Conservation (phyloP, 2,888 invertebrate genomes). For the Apotomis betuletana region DNA sequence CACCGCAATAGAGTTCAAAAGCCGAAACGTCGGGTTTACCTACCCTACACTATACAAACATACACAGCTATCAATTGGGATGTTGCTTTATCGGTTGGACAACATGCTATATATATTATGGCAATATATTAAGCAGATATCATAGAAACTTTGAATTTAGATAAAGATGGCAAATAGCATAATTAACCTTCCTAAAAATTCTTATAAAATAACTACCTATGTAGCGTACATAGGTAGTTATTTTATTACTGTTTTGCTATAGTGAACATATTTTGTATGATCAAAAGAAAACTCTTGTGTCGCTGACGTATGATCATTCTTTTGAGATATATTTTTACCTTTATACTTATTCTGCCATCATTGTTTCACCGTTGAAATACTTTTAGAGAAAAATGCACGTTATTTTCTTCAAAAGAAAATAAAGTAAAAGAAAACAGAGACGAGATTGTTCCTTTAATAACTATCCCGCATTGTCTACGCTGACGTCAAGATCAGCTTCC, state of each 20-base stretch:
- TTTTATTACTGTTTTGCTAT: too few relatives aligned
- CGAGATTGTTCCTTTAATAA: not conserved
- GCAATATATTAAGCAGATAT: too few relatives aligned
- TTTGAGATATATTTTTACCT: not conserved
- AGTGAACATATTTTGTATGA: too few relatives aligned
- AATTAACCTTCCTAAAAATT: too few relatives aligned
- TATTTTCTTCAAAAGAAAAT: not conserved
- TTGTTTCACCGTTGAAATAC: not conserved
- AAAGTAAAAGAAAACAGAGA: not conserved
- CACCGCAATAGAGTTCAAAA: not conserved
- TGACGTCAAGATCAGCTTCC: not conserved
- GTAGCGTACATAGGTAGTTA: too few relatives aligned
- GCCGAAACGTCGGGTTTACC: not conserved
- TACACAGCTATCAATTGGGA: not conserved
- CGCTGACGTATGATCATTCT: not conserved
- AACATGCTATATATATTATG: too few relatives aligned
- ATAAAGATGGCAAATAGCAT: too few relatives aligned
- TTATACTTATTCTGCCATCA: not conserved
- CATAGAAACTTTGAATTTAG: too few relatives aligned
- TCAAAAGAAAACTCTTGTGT: not conserved
- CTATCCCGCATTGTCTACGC: conserved; percentile 9
- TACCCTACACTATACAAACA: not conserved
- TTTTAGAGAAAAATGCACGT: not conserved
- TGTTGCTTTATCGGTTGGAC: too few relatives aligned
- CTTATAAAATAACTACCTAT: too few relatives aligned